Evolutionary conservation across 2,113 vertebrate genomes (phyloP), one percentile per base, ranked within the genome.

Genomic region (Epinephelus cyanopodus): DNA sequence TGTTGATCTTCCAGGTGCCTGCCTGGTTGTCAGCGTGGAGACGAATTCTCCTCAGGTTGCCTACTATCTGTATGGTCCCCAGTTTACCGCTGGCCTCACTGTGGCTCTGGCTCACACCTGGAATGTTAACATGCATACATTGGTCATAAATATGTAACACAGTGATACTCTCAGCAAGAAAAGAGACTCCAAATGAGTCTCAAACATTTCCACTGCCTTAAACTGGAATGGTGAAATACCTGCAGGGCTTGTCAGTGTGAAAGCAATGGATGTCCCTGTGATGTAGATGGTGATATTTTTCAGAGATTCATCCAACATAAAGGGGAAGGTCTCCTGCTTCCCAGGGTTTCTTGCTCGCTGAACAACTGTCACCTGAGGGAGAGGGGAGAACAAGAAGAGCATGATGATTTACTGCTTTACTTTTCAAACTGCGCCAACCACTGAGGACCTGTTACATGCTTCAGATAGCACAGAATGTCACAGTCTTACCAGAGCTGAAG

Each of bases 401-500:
- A 18, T 8, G 1, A 48, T 48, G 0, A 73, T 13, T 74, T 21
- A 73, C 4, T 0, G 2, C 6, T 62, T 33, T 17, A 42, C 10
- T 53, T 18, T 50, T 69, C 9, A 63, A 7, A 61, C 21, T 47
- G 13, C 1, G 27, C 9, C n/a, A 50, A 48, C 48, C 19, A 18
- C 18, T 7, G 8, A 61, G 29, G 18, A 54, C 14, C 39, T 50
- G 21, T 14, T 52, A 63, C 29, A 47, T 74, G 25, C 18, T 45
- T 58, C 39, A 18, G 19, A 48, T 57, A 10, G 42, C 33, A 50
- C 14, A 74, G 5, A 23, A 74, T 47, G 5, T 12, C 42, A 45
- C 4, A 54, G 42, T 79, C 70, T 53, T 91, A 95, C 95, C 90
- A 96, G 87, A 61, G 94, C 94, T 74, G 95, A 95, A 29, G 94